phyloP scores from a whole-genome alignment of 2,888 invertebrate genomes.

The Prosopocoilus inquinatus region DNA sequence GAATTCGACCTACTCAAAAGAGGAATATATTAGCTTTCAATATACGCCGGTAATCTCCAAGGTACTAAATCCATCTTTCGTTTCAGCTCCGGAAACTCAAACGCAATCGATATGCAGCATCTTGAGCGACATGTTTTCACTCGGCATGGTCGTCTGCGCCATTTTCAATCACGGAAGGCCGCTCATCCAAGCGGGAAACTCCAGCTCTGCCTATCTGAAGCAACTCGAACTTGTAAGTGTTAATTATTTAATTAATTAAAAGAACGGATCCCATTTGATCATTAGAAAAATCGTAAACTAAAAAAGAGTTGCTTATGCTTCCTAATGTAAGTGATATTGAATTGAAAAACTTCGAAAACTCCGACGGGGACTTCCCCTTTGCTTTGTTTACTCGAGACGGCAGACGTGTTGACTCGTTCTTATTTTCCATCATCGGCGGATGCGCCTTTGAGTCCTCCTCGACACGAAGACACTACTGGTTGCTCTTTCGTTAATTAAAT shows the following conservation, averaged over 20 bases:
- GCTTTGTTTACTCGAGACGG: too few species aligned
- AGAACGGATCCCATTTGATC: not conserved
- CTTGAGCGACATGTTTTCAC: conserved; percentile 93
- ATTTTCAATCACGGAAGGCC: conserved; percentile 89
- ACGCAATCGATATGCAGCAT: conserved; percentile 77
- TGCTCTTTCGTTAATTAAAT: too few species aligned
- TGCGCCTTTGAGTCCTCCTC: too few species aligned
- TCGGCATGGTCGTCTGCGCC: conserved; percentile 91
- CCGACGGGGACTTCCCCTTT: not conserved
- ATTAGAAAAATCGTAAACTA: not conserved
- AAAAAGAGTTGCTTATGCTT: not conserved
- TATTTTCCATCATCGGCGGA: too few species aligned
- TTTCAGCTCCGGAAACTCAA: conserved; percentile 90
- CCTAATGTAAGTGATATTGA: not conserved
- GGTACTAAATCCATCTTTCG: too few species aligned
- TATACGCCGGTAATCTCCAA: too few species aligned
- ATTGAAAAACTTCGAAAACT: conserved; percentile 1
- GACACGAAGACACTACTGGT: too few species aligned
- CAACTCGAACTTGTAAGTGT: conserved; percentile 86
- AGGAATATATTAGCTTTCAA: too few species aligned
- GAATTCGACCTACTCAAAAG: too few species aligned
- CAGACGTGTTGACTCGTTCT: too few species aligned
- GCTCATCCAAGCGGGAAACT: conserved; percentile 88
- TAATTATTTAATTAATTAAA: too few species aligned
- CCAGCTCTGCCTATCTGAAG: conserved; percentile 82